These are phyloP conservation scores for Pardalotus punctatus DNA, from an alignment of 2,113 vertebrate genomes.

Conservation along the genomic window DNA sequence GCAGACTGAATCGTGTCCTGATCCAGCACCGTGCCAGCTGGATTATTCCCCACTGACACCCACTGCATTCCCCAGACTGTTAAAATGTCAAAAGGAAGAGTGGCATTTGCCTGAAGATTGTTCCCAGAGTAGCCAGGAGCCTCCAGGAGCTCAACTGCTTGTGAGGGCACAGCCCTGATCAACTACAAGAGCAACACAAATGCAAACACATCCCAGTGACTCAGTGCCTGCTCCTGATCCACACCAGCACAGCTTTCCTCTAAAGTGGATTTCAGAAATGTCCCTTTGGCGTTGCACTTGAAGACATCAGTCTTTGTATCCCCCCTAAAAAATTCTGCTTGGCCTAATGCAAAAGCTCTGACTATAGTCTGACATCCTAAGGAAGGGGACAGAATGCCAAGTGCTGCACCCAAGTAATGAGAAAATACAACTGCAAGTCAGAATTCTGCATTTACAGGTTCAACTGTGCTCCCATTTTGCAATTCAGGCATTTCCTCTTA, in stretches of 20 bases:
- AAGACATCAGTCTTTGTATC: not conserved
- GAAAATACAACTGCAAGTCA: not conserved
- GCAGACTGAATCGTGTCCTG: not conserved
- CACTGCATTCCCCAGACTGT: slow-evolving; percentile 9
- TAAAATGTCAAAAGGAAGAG: slow-evolving; percentile 11
- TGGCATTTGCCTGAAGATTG: not conserved
- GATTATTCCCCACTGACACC: slow-evolving; percentile 16
- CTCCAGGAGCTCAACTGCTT: not conserved
- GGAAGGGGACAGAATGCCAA: not conserved
- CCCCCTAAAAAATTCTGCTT: not conserved
- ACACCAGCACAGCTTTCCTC: not conserved
- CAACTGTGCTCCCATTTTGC: not conserved
- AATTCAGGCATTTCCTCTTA: not conserved
- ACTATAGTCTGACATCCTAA: not conserved
- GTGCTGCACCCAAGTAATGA: not conserved
- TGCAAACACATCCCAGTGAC: not conserved
- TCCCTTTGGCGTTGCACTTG: not conserved
- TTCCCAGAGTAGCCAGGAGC: not conserved
- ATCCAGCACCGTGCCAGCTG: not conserved
- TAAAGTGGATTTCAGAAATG: fast-evolving
- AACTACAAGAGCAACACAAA: not conserved
- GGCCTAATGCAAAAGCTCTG: not conserved
- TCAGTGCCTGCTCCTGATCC: not conserved
- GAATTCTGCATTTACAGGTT: not conserved
- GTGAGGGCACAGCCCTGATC: not conserved